Evolutionary conservation across 1,140 invertebrate genomes (phyloP).

Genomic region (Ceratina japonica): DNA sequence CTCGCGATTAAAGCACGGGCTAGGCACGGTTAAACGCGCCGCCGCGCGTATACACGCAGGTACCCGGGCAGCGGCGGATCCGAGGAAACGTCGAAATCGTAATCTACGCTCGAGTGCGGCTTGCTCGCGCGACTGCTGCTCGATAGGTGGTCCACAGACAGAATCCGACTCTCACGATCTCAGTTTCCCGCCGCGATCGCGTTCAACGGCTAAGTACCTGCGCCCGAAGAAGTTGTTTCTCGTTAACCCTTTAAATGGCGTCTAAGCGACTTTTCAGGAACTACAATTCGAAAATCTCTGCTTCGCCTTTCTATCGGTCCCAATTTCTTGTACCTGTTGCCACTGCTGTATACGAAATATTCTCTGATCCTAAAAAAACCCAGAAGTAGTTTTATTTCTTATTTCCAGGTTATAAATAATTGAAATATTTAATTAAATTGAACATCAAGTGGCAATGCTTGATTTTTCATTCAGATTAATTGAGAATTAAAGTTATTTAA

Average conservation of each 20-base stretch:
- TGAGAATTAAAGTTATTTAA: too few species aligned
- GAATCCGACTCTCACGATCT: conserved; percentile 25
- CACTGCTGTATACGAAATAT: too few species aligned
- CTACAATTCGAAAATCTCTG: too few species aligned
- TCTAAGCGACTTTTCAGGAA: neutral
- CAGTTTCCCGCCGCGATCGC: neutral
- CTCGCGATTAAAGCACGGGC: conserved; percentile 28
- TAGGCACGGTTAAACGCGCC: conserved; percentile 5
- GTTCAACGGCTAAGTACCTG: neutral
- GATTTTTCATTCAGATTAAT: too few species aligned
- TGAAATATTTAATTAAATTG: too few species aligned
- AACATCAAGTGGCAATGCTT: too few species aligned
- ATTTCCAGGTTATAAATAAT: too few species aligned
- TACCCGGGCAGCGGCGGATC: neutral
- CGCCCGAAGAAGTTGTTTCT: conserved; percentile 3
- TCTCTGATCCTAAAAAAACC: too few species aligned
- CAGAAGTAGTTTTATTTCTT: too few species aligned
- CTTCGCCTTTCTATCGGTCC: too few species aligned
- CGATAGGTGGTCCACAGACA: conserved; percentile 40
- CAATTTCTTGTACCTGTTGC: too few species aligned
- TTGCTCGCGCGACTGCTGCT: conserved; percentile 5
- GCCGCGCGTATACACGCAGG: neutral
- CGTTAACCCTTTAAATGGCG: conserved; percentile 12
- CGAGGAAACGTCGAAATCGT: conserved; percentile 32
- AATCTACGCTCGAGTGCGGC: conserved; percentile 38